Base-by-base conservation (phyloP, 37 sponge, comb jelly and placozoan genomes). In the Theonella swinhoei region DNA sequence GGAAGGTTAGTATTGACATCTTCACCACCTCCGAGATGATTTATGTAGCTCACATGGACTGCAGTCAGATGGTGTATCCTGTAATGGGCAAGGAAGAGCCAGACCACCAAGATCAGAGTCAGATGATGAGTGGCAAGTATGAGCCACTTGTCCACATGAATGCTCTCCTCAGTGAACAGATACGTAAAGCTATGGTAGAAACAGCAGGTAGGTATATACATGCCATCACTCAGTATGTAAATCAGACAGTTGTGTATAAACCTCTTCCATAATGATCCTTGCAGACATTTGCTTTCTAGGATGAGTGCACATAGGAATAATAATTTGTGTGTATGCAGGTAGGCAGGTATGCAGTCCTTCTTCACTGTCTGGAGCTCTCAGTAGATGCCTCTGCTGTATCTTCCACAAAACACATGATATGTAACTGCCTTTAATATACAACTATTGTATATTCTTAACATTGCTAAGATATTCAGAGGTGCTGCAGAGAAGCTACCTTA, bases 331-430 rank as follows among this genome's bases (percentile, higher is more conserved):
- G n/a, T n/a, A n/a, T n/a, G 47, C 61, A 22, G 71, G 78, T 26
- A 42, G 39, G 4, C 19, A 0, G 0, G 83, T 88, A 2, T 62
- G 82, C 22, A 67, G 39, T 17, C 71, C 85, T 24, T 60, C 90
- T 8, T 36, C 80, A 7, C 71, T 90, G 32, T 79, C 90, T 36
- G 90, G 90, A 28, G 90, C 81, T 0, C 77, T 90, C 70, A 76
- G 81, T 70, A 90, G 72, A 37, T 83, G 71, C 28, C 69, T 91
- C 26, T 91, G 92, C 39, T 88, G 93, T 92, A 87, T 92, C 83
- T 82, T 61, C 4, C 72, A n/a, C 29, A 31, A 3, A 17, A 58
- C 1, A 77, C 28, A 39, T 17, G 7, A 47, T 47, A 47, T 47
- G 14, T 47, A 47, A 17, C 54, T 47, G 54, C 14, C 11, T 14